Conservation (phyloP, 2,113 vertebrate genomes). For the Hippocampus mohnikei region DNA sequence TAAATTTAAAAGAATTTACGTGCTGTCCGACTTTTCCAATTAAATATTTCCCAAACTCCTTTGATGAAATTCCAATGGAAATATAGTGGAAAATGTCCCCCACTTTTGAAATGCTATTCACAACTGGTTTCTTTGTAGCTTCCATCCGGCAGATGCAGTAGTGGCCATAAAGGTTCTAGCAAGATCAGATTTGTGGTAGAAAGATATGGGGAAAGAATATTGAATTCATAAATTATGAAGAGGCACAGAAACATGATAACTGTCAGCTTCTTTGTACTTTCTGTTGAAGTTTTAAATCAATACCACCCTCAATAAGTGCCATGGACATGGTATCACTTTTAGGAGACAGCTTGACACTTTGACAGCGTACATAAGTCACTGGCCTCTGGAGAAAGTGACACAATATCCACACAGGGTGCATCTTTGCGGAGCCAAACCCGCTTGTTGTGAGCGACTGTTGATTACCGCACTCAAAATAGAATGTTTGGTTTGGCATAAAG, state of each 20-base stretch:
- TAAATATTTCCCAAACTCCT: not conserved
- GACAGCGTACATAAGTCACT: constrained; percentile 65
- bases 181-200: constrained; percentile 41
- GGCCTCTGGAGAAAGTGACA: constrained; percentile 42
- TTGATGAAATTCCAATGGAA: not conserved
- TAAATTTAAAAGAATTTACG: no score
- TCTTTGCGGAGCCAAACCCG: constrained; percentile 10
- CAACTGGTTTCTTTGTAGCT: constrained; percentile 3
- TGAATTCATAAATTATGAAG: constrained; percentile 50
- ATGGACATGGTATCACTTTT: constrained; percentile 56
- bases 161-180: constrained; percentile 23
- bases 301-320: constrained; percentile 50
- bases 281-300: constrained; percentile 59
- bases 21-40: no score
- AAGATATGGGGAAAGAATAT: constrained; percentile 29
- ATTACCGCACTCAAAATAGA: constrained; percentile 18
- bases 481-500: constrained; percentile 23
- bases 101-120: not conserved
- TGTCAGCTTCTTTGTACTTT: constrained; percentile 28
- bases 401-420: constrained; percentile 28
- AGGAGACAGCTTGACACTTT: constrained; percentile 57
- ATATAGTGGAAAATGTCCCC: not conserved
- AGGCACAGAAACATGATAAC: constrained; percentile 49
- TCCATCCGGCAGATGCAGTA: not conserved
- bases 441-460: constrained; percentile 26